Evolutionary conservation across 2,888 invertebrate genomes (phyloP).

Genomic region (Folsomia candida): DNA sequence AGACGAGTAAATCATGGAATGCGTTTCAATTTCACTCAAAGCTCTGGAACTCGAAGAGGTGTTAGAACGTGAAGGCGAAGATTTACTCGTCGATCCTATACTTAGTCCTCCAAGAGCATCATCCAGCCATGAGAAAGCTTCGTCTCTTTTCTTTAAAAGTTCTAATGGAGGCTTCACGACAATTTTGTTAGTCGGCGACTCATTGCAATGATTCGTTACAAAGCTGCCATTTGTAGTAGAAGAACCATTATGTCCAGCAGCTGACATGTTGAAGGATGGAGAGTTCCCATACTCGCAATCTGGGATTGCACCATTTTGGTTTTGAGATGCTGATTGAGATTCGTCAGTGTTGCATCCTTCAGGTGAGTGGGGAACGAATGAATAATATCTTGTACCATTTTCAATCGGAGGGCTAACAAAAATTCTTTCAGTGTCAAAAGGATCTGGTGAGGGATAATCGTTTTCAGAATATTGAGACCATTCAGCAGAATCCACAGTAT

Average conservation of each 20-base stretch:
- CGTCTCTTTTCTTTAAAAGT: slow-evolving; percentile 51
- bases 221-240: not conserved
- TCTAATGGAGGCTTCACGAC: slow-evolving; percentile 40
- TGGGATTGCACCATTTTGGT: slow-evolving; percentile 19
- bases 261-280: slow-evolving; percentile 6
- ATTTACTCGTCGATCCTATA: slow-evolving; percentile 27
- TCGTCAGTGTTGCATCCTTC: not conserved
- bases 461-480: slow-evolving; percentile 41
- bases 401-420: slow-evolving; percentile 51
- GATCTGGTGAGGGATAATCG: slow-evolving; percentile 57
- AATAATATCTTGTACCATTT: slow-evolving; percentile 41
- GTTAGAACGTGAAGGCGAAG: not conserved
- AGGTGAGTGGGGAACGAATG: slow-evolving; percentile 43
- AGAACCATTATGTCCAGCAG: not conserved
- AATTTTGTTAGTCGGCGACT: slow-evolving; percentile 16
- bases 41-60: not conserved
- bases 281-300: slow-evolving; percentile 15
- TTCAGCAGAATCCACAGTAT: slow-evolving; percentile 40
- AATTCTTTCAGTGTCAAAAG: slow-evolving; percentile 65
- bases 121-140: slow-evolving; percentile 57
- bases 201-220: not conserved
- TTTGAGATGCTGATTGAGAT: slow-evolving; percentile 15
- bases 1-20: not conserved
- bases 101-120: slow-evolving; percentile 53
- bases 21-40: not conserved